These are phyloP conservation scores for Sebastes aleutianus DNA, from an alignment of 2,797 vertebrate genomes.

Conservation along the genomic window DNA sequence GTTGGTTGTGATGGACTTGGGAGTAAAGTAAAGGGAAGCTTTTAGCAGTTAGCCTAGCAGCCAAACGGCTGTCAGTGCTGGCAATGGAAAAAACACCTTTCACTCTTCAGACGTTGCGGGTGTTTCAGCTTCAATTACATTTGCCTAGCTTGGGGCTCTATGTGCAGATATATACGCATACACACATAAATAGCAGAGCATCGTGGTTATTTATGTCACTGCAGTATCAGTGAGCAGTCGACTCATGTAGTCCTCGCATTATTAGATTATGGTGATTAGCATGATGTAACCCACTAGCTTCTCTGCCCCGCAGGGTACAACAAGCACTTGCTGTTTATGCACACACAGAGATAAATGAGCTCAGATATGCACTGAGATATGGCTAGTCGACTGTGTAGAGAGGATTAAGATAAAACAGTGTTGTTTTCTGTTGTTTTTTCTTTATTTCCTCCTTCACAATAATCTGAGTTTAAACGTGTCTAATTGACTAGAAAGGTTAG, in stretches of 20 bases:
- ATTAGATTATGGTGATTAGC: slow-evolving; percentile 64
- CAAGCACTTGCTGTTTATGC: slow-evolving; percentile 38
- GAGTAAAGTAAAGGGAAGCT: slow-evolving; percentile 10
- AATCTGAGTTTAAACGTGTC: slow-evolving; percentile 1
- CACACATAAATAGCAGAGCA: slow-evolving; percentile 32
- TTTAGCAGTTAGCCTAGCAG: slow-evolving; percentile 39
- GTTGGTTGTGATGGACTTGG: slow-evolving; percentile 17
- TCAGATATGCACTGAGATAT: slow-evolving; percentile 26
- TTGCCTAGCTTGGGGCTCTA: slow-evolving; percentile 24
- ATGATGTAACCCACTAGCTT: slow-evolving; percentile 36
- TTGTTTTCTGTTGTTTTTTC: background rate
- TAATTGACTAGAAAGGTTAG: background rate
- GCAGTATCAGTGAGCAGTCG: slow-evolving; percentile 37
- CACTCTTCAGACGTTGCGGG: slow-evolving; percentile 37
- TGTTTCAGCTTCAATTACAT: slow-evolving; percentile 54
- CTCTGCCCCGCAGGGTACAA: slow-evolving; percentile 20
- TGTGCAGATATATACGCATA: background rate
- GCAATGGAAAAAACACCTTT: slow-evolving; percentile 62
- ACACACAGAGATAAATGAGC: slow-evolving; percentile 37
- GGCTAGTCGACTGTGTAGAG: background rate
- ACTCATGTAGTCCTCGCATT: slow-evolving; percentile 41
- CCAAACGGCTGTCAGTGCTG: slow-evolving; percentile 11
- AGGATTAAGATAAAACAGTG: slow-evolving; percentile 10
- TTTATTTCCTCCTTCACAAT: background rate
- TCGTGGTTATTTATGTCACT: slow-evolving; percentile 54